phyloP scores from a whole-genome alignment of 2,888 invertebrate genomes.

The Cremastobaeus sp. region DNA sequence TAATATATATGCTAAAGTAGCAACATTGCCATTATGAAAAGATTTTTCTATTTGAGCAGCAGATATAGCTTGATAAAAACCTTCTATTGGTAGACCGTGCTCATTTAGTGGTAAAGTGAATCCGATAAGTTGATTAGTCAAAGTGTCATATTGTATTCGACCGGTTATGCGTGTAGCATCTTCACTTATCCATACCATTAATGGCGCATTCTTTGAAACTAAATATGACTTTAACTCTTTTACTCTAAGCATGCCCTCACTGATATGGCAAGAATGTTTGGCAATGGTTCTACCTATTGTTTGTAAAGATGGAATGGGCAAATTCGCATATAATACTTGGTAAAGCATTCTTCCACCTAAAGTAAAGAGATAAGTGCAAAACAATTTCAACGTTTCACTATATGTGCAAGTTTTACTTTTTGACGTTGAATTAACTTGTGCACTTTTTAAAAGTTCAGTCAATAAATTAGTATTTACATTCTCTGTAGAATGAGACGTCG shows the following conservation, averaged over 20 bases:
- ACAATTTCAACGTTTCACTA: constrained; percentile 10
- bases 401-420: constrained; percentile 5
- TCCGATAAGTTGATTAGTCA: constrained; percentile 58
- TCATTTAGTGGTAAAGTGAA: constrained; percentile 49
- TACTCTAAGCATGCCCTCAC: constrained; percentile 59
- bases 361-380: constrained; percentile 4
- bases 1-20: constrained; percentile 14
- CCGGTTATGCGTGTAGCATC: constrained; percentile 63
- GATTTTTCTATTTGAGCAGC: constrained; percentile 6
- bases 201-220: constrained; percentile 43
- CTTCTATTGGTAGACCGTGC: constrained; percentile 4
- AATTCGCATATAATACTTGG: constrained; percentile 60
- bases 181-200: constrained; percentile 60
- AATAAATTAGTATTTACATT: not conserved
- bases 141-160: constrained; percentile 57
- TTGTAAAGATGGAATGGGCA: constrained; percentile 22
- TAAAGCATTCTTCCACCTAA: constrained; percentile 60
- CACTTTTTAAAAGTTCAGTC: constrained; percentile 1
- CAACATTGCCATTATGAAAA: constrained; percentile 8
- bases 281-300: not conserved
- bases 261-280: constrained; percentile 19
- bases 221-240: constrained; percentile 59
- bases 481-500: not conserved
- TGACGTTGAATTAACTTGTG: constrained; percentile 1
- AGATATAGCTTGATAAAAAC: constrained; percentile 13